Percentiles rank a stretch among this genome's conserved stretches.
Evolutionary conservation across 2,797 vertebrate species (phyloP).

Genomic region (Okamejei kenojei): DNA sequence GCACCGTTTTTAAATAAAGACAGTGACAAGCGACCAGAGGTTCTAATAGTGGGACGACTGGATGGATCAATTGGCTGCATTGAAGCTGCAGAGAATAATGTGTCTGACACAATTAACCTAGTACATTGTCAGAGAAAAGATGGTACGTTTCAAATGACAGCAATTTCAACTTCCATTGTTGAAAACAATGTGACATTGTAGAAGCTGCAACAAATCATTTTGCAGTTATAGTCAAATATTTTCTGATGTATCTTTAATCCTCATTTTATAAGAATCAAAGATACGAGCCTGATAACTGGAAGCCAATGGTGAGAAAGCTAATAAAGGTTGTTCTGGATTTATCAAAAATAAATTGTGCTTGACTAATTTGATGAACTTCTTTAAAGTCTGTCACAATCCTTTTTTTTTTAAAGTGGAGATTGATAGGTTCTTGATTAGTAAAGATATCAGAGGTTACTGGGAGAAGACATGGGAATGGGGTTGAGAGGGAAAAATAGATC

Average conservation of each 20-base stretch:
- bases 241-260: neutral
- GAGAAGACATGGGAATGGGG: no score
- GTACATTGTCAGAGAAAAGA: slow-evolving; percentile 61
- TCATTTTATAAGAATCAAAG: neutral
- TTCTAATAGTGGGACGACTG: slow-evolving; percentile 61
- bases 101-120: slow-evolving; percentile 57
- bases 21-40: slow-evolving; percentile 53
- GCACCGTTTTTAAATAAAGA: slow-evolving; percentile 51
- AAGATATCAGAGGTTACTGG: no score
- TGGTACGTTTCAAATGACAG: slow-evolving; percentile 47
- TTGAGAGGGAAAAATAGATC: no score
- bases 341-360: no score
- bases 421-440: no score
- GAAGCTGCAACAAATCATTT: neutral
- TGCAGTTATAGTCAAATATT: neutral
- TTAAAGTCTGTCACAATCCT: no score
- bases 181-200: neutral
- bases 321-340: no score
- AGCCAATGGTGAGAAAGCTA: neutral
- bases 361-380: no score
- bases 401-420: no score
- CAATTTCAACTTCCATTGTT: neutral
- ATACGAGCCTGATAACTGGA: neutral
- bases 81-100: slow-evolving; percentile 56
- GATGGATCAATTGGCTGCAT: slow-evolving; percentile 70